Conservation (phyloP, 2,888 invertebrate genomes). For the Zootermopsis nevadensis region DNA sequence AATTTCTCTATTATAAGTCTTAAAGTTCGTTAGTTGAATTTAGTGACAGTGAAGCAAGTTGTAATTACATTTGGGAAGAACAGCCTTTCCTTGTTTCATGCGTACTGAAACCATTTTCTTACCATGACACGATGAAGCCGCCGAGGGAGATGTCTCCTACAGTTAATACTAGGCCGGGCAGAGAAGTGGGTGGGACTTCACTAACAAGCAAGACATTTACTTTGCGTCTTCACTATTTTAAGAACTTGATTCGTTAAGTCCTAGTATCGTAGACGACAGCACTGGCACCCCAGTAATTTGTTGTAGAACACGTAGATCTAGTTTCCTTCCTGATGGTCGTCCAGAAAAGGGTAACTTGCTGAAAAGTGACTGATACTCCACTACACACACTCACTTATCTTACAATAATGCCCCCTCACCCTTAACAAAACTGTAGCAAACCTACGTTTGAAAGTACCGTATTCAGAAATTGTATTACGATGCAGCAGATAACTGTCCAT, state of each 20-base stretch:
- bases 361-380: not conserved
- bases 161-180: not conserved
- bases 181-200: constrained; percentile 1
- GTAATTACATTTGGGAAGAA: constrained; percentile 27
- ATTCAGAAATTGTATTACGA: not conserved
- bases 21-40: constrained; percentile 15
- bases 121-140: constrained; percentile 17
- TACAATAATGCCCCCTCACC: not conserved
- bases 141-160: not conserved
- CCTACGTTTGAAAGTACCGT: not conserved
- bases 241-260: constrained; percentile 33
- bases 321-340: not conserved
- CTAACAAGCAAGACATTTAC: constrained; percentile 29
- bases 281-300: constrained; percentile 32
- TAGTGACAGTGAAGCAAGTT: constrained; percentile 25
- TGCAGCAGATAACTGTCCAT: not conserved
- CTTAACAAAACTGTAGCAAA: not conserved
- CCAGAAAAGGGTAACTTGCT: not conserved
- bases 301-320: not conserved
- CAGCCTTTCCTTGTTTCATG: not conserved
- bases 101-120: not conserved
- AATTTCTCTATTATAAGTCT: not conserved
- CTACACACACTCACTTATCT: not conserved
- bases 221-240: constrained; percentile 12
- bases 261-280: constrained; percentile 3